phyloP scores from a whole-genome alignment of 37 sponge, comb jelly and placozoan genomes.

The Cliona cf. orientalis region DNA sequence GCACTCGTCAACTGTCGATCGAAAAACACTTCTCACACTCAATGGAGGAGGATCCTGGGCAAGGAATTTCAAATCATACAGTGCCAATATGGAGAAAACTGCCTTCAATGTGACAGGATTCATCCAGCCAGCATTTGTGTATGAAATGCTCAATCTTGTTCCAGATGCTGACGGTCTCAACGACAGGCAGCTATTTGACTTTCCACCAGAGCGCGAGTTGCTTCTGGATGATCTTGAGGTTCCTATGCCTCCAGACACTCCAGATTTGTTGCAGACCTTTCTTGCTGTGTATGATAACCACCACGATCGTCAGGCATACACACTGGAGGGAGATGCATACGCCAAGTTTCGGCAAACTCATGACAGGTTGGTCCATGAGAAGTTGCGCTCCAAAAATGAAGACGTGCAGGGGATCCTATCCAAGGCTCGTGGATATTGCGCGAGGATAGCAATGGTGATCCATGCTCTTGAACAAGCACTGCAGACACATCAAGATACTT shows the following conservation, averaged over 20 bases:
- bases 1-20: neutral
- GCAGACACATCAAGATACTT: too few species aligned
- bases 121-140: conserved; percentile 17
- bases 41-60: conserved; percentile 28
- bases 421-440: conserved; percentile 2
- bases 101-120: conserved; percentile 37
- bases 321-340: neutral
- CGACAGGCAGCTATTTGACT: conserved; percentile 26
- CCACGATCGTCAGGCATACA: neutral
- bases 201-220: conserved; percentile 10
- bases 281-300: neutral
- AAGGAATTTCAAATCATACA: neutral
- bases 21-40: conserved; percentile 10
- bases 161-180: conserved; percentile 29
- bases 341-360: neutral
- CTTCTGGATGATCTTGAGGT: conserved; percentile 11
- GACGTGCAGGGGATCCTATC: conserved; percentile 11
- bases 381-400: neutral
- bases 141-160: neutral
- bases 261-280: neutral
- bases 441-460: conserved; percentile 12
- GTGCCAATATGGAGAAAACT: neutral
- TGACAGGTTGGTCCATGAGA: neutral
- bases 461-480: neutral
- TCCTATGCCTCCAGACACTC: conserved; percentile 13